Conservation (phyloP, 2,888 invertebrate species). For the Lasiommata megera region DNA sequence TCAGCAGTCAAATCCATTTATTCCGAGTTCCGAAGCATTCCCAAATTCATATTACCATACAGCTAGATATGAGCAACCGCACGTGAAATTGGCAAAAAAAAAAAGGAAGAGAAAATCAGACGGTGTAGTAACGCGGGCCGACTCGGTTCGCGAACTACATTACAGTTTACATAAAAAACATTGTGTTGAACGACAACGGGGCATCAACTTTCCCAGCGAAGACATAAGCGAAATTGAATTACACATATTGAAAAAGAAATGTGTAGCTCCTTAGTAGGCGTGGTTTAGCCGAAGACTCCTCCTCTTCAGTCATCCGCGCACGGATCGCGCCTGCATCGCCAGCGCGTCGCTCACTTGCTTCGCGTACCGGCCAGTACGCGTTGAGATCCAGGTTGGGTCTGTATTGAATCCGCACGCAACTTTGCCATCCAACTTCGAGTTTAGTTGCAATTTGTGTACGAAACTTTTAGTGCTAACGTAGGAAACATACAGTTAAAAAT, state of each 20-base stretch:
- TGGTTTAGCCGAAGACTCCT: slow-evolving; percentile 73
- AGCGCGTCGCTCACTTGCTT: slow-evolving; percentile 51
- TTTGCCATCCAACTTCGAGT: slow-evolving; percentile 50
- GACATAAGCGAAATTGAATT: slow-evolving; percentile 82
- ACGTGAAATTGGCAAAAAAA: slow-evolving; percentile 74
- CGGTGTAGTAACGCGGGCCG: slow-evolving; percentile 64
- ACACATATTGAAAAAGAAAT: slow-evolving; percentile 82
- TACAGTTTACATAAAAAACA: slow-evolving; percentile 82
- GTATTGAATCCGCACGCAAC: slow-evolving; percentile 54
- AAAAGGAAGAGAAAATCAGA: slow-evolving; percentile 62
- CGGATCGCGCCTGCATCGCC: slow-evolving; percentile 61
- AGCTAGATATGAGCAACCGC: slow-evolving; percentile 65
- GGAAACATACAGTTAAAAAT: background rate
- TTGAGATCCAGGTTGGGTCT: slow-evolving; percentile 48
- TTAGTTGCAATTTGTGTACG: slow-evolving; percentile 45
- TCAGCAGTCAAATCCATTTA: slow-evolving; percentile 20
- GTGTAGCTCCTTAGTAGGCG: slow-evolving; percentile 81
- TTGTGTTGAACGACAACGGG: slow-evolving; percentile 80
- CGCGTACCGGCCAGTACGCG: slow-evolving; percentile 58
- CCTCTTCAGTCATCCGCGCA: slow-evolving; percentile 73
- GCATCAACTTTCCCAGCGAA: slow-evolving; percentile 81
- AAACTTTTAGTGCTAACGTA: slow-evolving; percentile 22
- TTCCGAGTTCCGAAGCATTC: slow-evolving; percentile 23
- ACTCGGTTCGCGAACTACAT: slow-evolving; percentile 78
- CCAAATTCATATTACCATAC: slow-evolving; percentile 37